phyloP scores from a whole-genome alignment of 2,888 invertebrate genomes.

The Lasioglossum figueresi region DNA sequence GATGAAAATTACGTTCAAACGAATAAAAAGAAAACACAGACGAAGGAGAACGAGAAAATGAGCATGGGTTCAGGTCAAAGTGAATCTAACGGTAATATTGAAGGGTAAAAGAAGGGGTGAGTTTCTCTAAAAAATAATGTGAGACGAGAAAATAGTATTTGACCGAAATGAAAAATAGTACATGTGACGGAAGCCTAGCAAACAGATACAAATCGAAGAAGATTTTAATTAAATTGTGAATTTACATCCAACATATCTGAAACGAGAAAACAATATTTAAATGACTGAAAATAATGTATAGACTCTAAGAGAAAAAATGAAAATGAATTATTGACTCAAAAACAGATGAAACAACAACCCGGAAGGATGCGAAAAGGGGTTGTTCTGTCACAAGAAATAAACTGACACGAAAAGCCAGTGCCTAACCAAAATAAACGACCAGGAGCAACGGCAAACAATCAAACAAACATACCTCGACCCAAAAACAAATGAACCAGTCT shows the following conservation, averaged over 20 bases:
- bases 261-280: no score
- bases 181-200: not conserved
- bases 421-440: not conserved
- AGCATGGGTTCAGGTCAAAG: not conserved
- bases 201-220: not conserved
- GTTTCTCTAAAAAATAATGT: not conserved
- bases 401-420: not conserved
- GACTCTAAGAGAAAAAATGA: no score
- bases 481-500: not conserved
- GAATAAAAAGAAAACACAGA: not conserved
- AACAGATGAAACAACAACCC: not conserved
- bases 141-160: not conserved
- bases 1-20: not conserved
- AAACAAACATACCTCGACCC: not conserved
- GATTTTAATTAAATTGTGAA: not conserved
- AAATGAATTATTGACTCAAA: not conserved
- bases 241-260: no score
- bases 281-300: no score
- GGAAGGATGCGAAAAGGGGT: not conserved
- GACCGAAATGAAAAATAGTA: not conserved
- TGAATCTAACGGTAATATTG: not conserved
- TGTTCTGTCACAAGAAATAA: not conserved
- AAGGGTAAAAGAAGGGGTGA: not conserved
- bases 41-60: not conserved
- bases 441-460: not conserved